Conservation (phyloP, 1,140 invertebrate species). For the Diprion similis region DNA sequence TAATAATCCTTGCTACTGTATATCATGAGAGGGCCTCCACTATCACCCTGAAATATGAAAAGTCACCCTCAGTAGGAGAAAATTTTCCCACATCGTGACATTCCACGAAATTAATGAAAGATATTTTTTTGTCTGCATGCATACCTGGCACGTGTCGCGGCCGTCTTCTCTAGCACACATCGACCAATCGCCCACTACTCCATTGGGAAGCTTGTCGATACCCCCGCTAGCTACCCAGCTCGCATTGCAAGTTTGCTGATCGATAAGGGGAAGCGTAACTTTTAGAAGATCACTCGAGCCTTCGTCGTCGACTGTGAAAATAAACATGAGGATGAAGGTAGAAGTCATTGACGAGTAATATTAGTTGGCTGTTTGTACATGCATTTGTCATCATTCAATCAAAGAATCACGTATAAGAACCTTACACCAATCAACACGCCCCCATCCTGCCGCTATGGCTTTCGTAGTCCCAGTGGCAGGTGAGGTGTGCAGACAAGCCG, state of each 20-base stretch:
- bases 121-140: background rate
- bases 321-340: constrained; percentile 11
- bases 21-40: constrained; percentile 59
- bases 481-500: constrained; percentile 58
- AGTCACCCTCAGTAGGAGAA: too few species aligned
- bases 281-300: constrained; percentile 60
- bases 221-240: constrained; percentile 34
- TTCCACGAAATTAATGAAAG: background rate
- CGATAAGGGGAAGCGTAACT: constrained; percentile 57
- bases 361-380: too few species aligned
- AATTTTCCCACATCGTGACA: too few species aligned
- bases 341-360: background rate
- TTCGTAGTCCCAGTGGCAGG: constrained; percentile 27
- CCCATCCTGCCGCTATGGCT: constrained; percentile 63
- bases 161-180: constrained; percentile 76
- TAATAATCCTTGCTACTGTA: constrained; percentile 34
- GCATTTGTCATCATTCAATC: background rate
- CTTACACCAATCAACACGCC: constrained; percentile 53
- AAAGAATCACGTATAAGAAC: constrained; percentile 16
- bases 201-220: constrained; percentile 52
- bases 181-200: constrained; percentile 59
- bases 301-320: constrained; percentile 38
- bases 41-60: constrained; percentile 58
- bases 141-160: constrained; percentile 76
- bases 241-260: constrained; percentile 54